Evolutionary conservation across 2,888 invertebrate genomes (phyloP), one percentile per base, ranked within the genome.

Genomic region (Argyresthia goedartella): DNA sequence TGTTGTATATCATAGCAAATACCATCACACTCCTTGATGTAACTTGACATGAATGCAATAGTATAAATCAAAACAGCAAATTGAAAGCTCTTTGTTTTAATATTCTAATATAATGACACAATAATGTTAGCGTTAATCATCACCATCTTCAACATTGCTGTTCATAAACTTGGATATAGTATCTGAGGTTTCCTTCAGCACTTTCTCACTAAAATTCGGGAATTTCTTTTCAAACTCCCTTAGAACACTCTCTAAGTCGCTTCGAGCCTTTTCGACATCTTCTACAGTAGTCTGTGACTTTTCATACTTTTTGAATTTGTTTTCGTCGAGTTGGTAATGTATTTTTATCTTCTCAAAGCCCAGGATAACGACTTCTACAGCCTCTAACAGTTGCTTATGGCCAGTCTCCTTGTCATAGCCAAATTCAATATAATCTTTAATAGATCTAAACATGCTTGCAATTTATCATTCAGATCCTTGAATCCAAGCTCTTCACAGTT

Each of bases 261-360:
- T 65, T 35, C 65, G 59, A 33, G 75, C 69, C 7, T 68, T 72
- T 13, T 75, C 69, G 1, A 82, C 42, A 1, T 72, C 65, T 7
- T 68, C 64, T 0, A 84, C 53, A 35, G 39, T 63, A 0, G 43
- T 55, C 16, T 77, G 62, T 0, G 76, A 66, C 4, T 63, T 67
- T 0, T 70, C 67, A 43, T 76, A 81, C 48, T 78, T 73, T 42
- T 69, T 65, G 36, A 80, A 77, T 53, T 79, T 82, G 0, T 63
- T 55, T 0, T 61, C 4, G 35, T 84, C 76, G 4, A 86, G 56
- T 1, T 78, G 70, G 0, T 79, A 85, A 54, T 80, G 75, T 15
- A 67, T 76, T 57, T 80, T 82, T 0, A 87, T 81, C 13, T 76
- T 63, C 33, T 76, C 76, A 1, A 87, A 57, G 0, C 81, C 81